Conservation (phyloP, 35 echinoderm and acorn worm genomes). For the Eucidaris tribuloides region DNA sequence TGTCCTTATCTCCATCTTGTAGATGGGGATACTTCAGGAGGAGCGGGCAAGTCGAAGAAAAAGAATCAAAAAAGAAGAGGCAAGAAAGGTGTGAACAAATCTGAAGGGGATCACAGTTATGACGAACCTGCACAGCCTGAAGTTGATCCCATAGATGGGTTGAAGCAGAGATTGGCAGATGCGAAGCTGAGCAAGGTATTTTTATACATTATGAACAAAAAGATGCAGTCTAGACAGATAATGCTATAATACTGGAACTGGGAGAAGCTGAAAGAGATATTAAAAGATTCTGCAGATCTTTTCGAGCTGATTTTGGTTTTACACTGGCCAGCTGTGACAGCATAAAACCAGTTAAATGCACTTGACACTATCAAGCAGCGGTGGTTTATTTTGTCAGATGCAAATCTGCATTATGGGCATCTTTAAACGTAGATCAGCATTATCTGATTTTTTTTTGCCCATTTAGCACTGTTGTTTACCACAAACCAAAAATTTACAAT, state of each 20-base stretch:
- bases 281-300: background rate
- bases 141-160: conserved; percentile 41
- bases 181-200: conserved; percentile 58
- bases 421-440: too few relatives aligned
- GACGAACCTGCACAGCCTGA: background rate
- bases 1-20: too few relatives aligned
- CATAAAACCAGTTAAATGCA: background rate
- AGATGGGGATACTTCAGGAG: too few relatives aligned
- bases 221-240: background rate
- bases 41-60: conserved; percentile 33
- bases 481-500: too few relatives aligned
- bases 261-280: background rate
- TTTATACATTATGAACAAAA: background rate
- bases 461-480: too few relatives aligned
- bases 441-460: too few relatives aligned
- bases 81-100: conserved; percentile 35
- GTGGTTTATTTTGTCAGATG: too few relatives aligned
- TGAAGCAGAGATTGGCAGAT: conserved; percentile 47
- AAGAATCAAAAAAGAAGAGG: conserved; percentile 58
- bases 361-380: background rate
- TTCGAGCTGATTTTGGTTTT: background rate
- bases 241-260: background rate
- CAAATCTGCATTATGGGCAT: too few relatives aligned
- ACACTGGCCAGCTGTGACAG: background rate
- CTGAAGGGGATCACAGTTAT: background rate